A percentile compares a stretch with the other conserved stretches of the same genome.
Evolutionary conservation across 2,797 vertebrate genomes (phyloP).

Genomic region (Chromobotia macracanthus): DNA sequence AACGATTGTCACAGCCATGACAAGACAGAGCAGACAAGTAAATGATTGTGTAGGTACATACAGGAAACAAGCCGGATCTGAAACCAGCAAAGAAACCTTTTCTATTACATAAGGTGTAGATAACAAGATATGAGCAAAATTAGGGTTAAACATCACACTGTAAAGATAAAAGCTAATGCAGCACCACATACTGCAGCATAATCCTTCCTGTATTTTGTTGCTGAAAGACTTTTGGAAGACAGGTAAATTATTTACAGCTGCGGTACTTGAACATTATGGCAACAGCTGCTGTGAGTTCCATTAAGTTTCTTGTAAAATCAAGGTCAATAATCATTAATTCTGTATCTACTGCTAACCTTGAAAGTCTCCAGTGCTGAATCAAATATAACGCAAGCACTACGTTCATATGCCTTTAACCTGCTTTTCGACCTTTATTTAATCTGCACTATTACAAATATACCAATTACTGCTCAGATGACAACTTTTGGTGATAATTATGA

Average conservation of each 20-base stretch:
- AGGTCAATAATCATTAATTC: constrained; percentile 9
- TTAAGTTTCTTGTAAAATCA: constrained; percentile 25
- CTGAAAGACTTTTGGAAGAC: constrained; percentile 47
- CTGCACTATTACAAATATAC: background rate
- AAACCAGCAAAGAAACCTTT: background rate
- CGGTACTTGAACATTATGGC: constrained; percentile 64
- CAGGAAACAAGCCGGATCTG: background rate
- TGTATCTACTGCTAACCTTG: background rate
- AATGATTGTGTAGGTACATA: background rate
- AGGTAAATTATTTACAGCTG: constrained; percentile 73
- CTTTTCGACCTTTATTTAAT: constrained; percentile 20
- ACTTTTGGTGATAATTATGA: background rate
- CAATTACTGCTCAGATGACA: background rate
- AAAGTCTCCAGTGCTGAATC: background rate
- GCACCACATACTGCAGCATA: background rate
- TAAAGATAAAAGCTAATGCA: background rate
- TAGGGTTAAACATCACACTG: background rate
- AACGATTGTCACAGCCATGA: background rate
- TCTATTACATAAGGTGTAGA: background rate
- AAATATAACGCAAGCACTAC: background rate
- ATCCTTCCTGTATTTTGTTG: constrained; percentile 48
- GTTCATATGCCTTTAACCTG: background rate
- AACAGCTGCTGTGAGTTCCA: constrained; percentile 13
- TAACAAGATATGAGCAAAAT: background rate
- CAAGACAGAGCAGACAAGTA: background rate